A percentile compares a stretch with the other conserved stretches of the same genome.
Evolutionary conservation across 2,113 vertebrate species (phyloP).

Genomic region (Australoheros scitulus): DNA sequence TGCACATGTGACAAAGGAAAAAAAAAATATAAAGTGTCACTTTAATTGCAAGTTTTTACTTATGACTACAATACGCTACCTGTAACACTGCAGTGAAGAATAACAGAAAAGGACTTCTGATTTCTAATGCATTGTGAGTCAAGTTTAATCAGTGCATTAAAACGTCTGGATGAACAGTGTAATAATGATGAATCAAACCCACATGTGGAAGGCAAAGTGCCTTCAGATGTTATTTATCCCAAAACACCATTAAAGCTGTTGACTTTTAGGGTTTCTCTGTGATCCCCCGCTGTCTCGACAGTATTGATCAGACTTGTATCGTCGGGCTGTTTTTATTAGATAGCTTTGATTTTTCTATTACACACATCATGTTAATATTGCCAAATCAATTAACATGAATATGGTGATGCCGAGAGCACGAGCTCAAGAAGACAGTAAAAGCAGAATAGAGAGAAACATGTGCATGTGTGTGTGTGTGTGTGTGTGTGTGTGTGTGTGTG

Average conservation of each 20-base stretch:
- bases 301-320: constrained; percentile 69
- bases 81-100: background rate
- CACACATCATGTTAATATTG: constrained; percentile 49
- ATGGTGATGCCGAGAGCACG: constrained; percentile 34
- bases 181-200: constrained; percentile 53
- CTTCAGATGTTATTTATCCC: constrained; percentile 49
- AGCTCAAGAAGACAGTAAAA: constrained; percentile 16
- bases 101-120: background rate
- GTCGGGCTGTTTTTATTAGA: constrained; percentile 55
- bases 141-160: constrained; percentile 37
- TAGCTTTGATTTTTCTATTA: constrained; percentile 59
- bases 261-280: constrained; percentile 48
- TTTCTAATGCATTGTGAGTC: constrained; percentile 23
- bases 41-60: constrained; percentile 41
- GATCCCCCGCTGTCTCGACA: constrained; percentile 58
- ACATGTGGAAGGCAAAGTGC: constrained; percentile 41
- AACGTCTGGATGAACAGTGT: constrained; percentile 37
- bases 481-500: no score
- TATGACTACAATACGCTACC: constrained; percentile 4
- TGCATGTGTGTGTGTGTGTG: background rate
- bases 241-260: constrained; percentile 48
- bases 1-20: constrained; percentile 27
- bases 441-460: background rate
- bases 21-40: background rate
- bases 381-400: constrained; percentile 60